Evolutionary conservation across 2,888 invertebrate genomes (phyloP), one percentile per base, ranked within the genome.

Genomic region (Thecocarcelia acutangulata): DNA sequence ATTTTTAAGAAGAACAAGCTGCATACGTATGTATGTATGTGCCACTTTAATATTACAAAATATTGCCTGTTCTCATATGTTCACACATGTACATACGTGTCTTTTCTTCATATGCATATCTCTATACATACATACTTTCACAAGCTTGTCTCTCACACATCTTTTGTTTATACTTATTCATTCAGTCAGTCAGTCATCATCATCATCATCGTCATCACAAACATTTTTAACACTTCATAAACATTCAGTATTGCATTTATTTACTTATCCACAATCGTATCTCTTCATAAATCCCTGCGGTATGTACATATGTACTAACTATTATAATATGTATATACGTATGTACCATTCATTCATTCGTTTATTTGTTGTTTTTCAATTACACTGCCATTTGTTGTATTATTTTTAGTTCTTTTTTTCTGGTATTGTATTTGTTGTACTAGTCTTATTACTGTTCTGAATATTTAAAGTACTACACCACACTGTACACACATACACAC

Each of bases 281-380:
- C 15, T 33, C 13, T 56, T 56, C 11, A 50, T 24, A 72, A 52
- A 72, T 73, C 73, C 52, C 63, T 63, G 63, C 37, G 33, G 73
- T 63, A 63, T 73, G 33, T 33, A 33, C 33, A 3, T 8, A 33
- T 8, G 9, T 33, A 24, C 3, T 3, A 3, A 24, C 24, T 5
- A n/a, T n/a, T n/a, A n/a, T n/a, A n/a, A n/a, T n/a, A n/a, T 5
- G 73, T 63, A 63, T 73, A 8, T 33, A 33, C 33, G 8, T 9
- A 33, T 33, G 9, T 9, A 50, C 52, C 17, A 63, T 28, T 48
- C 13, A 28, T 21, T 58, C 37, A 59, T 56, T 56, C 40, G 15
- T 68, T 28, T 33, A 48, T 56, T 15, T 64, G 54, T 74, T 74
- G 54, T 56, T 74, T 63, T 74, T 64, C 46, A 56, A 64, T 64